Evolutionary conservation across 2,888 invertebrate species (phyloP).

Genomic region (Pyrrhosoma nymphula): DNA sequence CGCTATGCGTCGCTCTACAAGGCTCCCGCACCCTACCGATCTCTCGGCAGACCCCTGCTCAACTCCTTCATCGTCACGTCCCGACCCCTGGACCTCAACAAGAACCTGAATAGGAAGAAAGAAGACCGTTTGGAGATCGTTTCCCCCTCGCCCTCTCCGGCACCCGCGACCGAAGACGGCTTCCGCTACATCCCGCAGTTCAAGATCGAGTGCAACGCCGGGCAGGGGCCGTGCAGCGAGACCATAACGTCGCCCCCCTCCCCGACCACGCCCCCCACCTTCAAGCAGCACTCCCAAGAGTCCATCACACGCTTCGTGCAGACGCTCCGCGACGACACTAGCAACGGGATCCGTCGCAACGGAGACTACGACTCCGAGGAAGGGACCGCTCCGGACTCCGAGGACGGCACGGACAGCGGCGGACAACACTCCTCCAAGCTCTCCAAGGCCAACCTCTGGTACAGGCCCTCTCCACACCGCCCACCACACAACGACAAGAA

Average conservation of each 20-base stretch:
- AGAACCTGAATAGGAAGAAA: constrained; percentile 76
- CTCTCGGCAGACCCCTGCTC: constrained; percentile 69
- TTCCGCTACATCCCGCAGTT: constrained; percentile 68
- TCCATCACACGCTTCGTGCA: constrained; percentile 82
- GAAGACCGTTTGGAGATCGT: not conserved
- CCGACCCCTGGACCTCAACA: constrained; percentile 74
- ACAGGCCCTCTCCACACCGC: constrained; percentile 75
- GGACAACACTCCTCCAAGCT: not conserved
- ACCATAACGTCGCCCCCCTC: constrained; percentile 71
- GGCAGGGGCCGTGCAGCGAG: constrained; percentile 70
- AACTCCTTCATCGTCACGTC: constrained; percentile 71
- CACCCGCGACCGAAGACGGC: not conserved
- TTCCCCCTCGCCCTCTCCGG: not conserved
- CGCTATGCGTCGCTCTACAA: constrained; percentile 69
- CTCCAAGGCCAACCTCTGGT: constrained; percentile 68
- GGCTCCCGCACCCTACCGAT: constrained; percentile 70
- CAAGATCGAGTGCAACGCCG: constrained; percentile 71
- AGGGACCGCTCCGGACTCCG: constrained; percentile 69
- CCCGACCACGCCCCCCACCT: constrained; percentile 76
- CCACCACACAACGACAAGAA: constrained; percentile 85
- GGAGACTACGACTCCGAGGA: constrained; percentile 78
- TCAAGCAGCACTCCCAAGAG: constrained; percentile 78
- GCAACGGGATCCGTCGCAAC: constrained; percentile 71
- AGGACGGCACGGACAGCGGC: constrained; percentile 61
- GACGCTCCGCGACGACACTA: constrained; percentile 79